Percentiles rank a stretch among this genome's conserved stretches.
phyloP scores from a whole-genome alignment of 2,888 invertebrate genomes.

The Mythimna lalbum region DNA sequence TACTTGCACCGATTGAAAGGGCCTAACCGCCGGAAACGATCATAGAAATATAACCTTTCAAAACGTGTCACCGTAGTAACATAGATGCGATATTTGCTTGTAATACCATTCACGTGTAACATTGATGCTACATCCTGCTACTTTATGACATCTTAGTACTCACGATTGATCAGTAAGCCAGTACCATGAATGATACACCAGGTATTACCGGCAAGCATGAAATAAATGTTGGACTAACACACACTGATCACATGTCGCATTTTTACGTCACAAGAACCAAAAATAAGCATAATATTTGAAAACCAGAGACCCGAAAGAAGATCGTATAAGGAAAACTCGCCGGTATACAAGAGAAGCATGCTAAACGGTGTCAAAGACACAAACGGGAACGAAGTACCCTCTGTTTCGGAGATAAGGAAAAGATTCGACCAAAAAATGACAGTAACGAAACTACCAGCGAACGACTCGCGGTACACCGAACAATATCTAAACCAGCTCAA shows the following conservation, averaged over 20 bases:
- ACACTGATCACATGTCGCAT: constrained; percentile 82
- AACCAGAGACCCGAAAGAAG: constrained; percentile 87
- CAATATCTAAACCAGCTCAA: constrained; percentile 85
- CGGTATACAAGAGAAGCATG: constrained; percentile 84
- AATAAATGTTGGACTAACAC: constrained; percentile 86
- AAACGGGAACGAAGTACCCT: constrained; percentile 91
- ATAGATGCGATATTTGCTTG: constrained; percentile 67
- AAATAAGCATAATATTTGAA: constrained; percentile 76
- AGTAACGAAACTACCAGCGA: constrained; percentile 86
- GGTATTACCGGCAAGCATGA: constrained; percentile 76
- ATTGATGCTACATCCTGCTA: constrained; percentile 59
- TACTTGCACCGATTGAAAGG: constrained; percentile 63
- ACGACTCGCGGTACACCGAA: constrained; percentile 82
- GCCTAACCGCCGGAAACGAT: constrained; percentile 9
- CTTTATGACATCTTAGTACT: constrained; percentile 25
- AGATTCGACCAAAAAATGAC: constrained; percentile 90
- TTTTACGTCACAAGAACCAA: constrained; percentile 71
- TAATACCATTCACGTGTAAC: constrained; percentile 65
- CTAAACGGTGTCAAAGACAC: constrained; percentile 89
- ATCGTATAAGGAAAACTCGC: constrained; percentile 84
- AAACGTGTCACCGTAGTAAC: constrained; percentile 66
- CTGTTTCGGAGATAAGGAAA: constrained; percentile 91
- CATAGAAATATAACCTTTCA: constrained; percentile 57
- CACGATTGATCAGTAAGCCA: constrained; percentile 17
- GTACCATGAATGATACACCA: constrained; percentile 60